Evolutionary conservation across 2,113 vertebrate genomes (phyloP).

Genomic region (Hypanus sabinus): DNA sequence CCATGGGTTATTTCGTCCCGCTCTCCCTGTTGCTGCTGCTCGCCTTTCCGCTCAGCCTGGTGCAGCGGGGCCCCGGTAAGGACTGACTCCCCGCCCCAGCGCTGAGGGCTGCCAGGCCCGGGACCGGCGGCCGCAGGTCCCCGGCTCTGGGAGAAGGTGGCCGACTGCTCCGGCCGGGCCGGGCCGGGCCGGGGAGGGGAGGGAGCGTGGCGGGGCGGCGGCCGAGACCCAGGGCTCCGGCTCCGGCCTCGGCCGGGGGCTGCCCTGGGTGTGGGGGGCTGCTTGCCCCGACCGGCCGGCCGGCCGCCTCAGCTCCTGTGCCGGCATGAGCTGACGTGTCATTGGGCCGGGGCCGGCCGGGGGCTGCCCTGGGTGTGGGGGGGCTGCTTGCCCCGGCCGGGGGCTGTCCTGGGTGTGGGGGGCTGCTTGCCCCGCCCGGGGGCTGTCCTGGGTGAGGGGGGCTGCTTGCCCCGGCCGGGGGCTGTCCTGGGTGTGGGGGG

Average conservation of each 20-base stretch:
- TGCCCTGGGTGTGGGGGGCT: too few relatives aligned
- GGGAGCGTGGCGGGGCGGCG: background rate
- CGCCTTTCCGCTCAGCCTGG: background rate
- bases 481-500: too few relatives aligned
- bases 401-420: too few relatives aligned
- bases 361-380: too few relatives aligned
- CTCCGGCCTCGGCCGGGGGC: background rate
- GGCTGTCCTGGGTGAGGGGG: too few relatives aligned
- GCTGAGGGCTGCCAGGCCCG: background rate
- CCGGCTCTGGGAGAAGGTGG: background rate
- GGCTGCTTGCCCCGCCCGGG: too few relatives aligned
- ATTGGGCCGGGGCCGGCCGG: background rate
- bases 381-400: too few relatives aligned
- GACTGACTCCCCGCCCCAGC: background rate
- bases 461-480: too few relatives aligned
- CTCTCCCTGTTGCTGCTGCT: background rate
- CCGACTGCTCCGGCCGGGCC: background rate
- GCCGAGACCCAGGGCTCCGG: too few relatives aligned
- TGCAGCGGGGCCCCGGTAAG: background rate
- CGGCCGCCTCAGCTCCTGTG: background rate
- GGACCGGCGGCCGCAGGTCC: background rate
- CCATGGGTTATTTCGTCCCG: background rate
- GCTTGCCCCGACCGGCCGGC: too few relatives aligned
- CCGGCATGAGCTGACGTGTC: slow-evolving; percentile 22
- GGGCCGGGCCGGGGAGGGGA: too few relatives aligned